Base-by-base conservation (phyloP, 2,797 vertebrate species). In the Phoxinus dragarum region DNA sequence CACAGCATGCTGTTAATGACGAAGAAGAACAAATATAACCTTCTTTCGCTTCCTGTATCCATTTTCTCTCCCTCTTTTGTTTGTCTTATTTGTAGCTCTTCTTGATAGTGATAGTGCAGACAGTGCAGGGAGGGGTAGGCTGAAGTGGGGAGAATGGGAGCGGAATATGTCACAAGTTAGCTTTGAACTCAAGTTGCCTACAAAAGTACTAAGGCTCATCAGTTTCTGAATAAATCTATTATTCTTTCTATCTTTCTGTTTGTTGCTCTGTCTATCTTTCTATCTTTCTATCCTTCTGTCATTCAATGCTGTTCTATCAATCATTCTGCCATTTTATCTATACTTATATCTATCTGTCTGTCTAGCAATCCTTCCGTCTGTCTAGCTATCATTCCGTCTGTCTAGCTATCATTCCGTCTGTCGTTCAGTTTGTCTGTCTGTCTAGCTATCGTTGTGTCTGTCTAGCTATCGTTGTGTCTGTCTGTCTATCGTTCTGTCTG, bases 1-100 rank as follows among this genome's bases (percentile, higher is more conserved):
- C 81, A 54, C 81, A 75, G 72, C 23, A 0, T 31, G 72, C 59
- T 40, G 82, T 69, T 84, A 77, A 77, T 84, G 82, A 69, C 19
- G 3, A 66, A 77, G 64, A 40, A 75, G 73, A 69, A 44, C 73
- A 84, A 84, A 77, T 77, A 69, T 77, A 76, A 76, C 72, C 59
- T 67, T 40, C 73, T 49, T 61, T 54, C 3, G n/a, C 61, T 84
- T 69, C 73, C 36, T 44, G 73, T 56, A 34, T 66, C 47, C 17
- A 10, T n/a, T 83, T 66, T 66, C 56, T 75, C 21, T 47, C 61
- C 61, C 59, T 44, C 44, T 7, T 4, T 64, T 64, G 11, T 64
- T 73, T n/a, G 40, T 4, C 16, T 40, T 21, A 64, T 54, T 31
- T 40, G 59, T 36, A 49, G 27, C 56, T 27, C 38, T 84, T 54